Conservation (phyloP, 2,797 vertebrate genomes). For the Propithecus deckenii region DNA sequence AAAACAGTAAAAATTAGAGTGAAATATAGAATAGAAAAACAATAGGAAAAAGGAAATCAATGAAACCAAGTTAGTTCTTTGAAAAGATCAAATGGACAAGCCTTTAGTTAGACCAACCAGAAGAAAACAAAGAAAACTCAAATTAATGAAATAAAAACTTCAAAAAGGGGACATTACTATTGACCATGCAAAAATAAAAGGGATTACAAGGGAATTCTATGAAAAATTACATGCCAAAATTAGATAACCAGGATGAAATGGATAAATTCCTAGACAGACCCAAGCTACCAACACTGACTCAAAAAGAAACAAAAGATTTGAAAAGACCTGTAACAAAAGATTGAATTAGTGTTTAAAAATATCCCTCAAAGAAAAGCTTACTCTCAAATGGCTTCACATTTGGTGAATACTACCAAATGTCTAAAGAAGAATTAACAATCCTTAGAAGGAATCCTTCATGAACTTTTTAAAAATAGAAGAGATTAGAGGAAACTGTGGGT, state of each 20-base stretch:
- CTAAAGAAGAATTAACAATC: background rate
- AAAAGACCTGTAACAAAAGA: background rate
- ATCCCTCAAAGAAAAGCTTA: background rate
- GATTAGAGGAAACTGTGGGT: background rate
- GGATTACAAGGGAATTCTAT: background rate
- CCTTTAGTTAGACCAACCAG: background rate
- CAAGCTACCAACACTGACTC: background rate
- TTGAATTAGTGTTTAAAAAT: background rate
- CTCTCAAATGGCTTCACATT: background rate
- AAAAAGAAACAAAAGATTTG: background rate
- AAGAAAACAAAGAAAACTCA: background rate
- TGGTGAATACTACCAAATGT: background rate
- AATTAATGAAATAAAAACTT: background rate
- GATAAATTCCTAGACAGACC: background rate
- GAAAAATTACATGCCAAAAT: background rate
- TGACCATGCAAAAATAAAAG: background rate
- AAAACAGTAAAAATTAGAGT: background rate
- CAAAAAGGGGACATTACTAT: background rate
- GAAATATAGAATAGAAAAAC: background rate
- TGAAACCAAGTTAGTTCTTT: background rate
- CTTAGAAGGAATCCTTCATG: background rate
- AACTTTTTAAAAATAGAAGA: background rate
- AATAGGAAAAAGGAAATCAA: background rate
- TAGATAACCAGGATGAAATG: background rate
- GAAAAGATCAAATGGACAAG: background rate